Percentiles rank a stretch among this genome's conserved stretches.
These are phyloP conservation scores for Calephelis virginiensis DNA, from an alignment of 1,140 invertebrate species.

Conservation along the genomic window DNA sequence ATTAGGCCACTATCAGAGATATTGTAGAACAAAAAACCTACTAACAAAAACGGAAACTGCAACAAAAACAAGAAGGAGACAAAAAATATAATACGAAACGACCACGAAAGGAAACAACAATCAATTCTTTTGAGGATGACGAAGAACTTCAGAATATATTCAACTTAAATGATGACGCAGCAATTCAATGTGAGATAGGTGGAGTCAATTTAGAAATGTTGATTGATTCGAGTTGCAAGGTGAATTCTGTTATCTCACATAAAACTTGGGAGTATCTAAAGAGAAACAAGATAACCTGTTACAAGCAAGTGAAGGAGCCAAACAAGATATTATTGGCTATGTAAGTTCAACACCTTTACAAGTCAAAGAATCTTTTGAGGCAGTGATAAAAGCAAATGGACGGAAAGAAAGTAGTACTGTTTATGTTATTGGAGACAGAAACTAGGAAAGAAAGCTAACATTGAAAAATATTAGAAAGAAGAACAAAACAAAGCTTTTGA, in stretches of 20 bases:
- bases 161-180: slow-evolving; percentile 25
- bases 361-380: slow-evolving; percentile 32
- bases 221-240: slow-evolving; percentile 35
- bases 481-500: background rate
- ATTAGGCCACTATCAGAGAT: background rate
- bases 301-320: slow-evolving; percentile 25
- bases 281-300: slow-evolving; percentile 13
- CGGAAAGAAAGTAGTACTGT: slow-evolving; percentile 13
- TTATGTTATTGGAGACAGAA: slow-evolving; percentile 31
- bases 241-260: slow-evolving; percentile 40
- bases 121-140: slow-evolving; percentile 3
- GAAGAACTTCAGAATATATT: slow-evolving; percentile 22
- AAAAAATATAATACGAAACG: background rate
- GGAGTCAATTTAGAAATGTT: slow-evolving; percentile 29
- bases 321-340: slow-evolving; percentile 32
- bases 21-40: too few relatives aligned
- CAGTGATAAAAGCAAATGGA: slow-evolving; percentile 25
- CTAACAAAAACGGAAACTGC: background rate
- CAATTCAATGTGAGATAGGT: slow-evolving; percentile 26
- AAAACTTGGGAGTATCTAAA: slow-evolving; percentile 22
- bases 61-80: background rate
- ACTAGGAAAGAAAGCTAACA: background rate
- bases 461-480: background rate
- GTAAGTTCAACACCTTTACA: slow-evolving; percentile 33
- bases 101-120: background rate